Percentiles rank a stretch among this genome's conserved stretches.
These are phyloP conservation scores for Lydus trimaculatus DNA, from an alignment of 2,888 invertebrate genomes.

Conservation along the genomic window DNA sequence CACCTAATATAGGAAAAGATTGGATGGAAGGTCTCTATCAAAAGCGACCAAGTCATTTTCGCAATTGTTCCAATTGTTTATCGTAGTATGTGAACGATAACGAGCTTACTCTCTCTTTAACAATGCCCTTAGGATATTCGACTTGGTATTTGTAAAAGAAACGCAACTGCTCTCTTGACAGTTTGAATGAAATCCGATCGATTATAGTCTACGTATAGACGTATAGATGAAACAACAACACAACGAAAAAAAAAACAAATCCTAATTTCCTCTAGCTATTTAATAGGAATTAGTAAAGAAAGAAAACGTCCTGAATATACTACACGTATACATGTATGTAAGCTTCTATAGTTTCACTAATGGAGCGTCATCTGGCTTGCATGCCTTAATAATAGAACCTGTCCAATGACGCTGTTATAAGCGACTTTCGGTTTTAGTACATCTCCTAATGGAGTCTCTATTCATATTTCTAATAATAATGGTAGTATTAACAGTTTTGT, in stretches of 20 bases:
- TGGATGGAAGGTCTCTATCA: slow-evolving; percentile 37
- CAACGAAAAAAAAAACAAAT: background rate
- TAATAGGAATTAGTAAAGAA: background rate
- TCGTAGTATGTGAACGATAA: slow-evolving; percentile 22
- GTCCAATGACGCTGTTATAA: slow-evolving; percentile 10
- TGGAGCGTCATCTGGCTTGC: slow-evolving; percentile 15
- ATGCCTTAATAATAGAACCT: slow-evolving; percentile 8
- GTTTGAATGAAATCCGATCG: slow-evolving; percentile 6
- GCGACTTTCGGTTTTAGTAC: slow-evolving; percentile 15
- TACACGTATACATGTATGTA: background rate
- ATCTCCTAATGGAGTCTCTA: slow-evolving; percentile 9
- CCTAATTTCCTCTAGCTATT: background rate
- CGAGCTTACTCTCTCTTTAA: slow-evolving; percentile 27
- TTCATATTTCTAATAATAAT: background rate
- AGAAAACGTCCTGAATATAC: background rate
- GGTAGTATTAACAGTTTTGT: background rate
- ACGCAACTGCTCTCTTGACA: slow-evolving; percentile 6
- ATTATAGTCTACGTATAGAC: background rate
- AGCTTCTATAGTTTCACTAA: slow-evolving; percentile 8
- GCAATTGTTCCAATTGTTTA: slow-evolving; percentile 42
- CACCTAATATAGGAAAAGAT: slow-evolving; percentile 28
- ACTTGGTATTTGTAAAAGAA: background rate
- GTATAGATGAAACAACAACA: background rate
- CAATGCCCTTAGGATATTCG: slow-evolving; percentile 26
- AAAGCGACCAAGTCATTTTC: slow-evolving; percentile 34